phyloP scores from a whole-genome alignment of 2,888 invertebrate genomes.

The Xestoiulus laeticollis region DNA sequence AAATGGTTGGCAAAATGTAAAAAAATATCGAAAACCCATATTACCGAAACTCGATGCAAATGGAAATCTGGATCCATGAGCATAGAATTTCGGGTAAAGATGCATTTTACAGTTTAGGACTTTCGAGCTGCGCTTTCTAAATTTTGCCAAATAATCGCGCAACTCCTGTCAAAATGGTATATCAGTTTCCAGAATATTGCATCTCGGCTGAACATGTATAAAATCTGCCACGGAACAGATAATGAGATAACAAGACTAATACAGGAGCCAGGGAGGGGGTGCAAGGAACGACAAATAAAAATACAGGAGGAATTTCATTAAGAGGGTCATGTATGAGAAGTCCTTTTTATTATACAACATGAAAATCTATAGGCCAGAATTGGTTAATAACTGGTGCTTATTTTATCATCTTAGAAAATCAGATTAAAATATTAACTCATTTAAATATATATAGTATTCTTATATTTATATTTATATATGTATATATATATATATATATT shows the following conservation, averaged over 20 bases:
- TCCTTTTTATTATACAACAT: conserved; percentile 40
- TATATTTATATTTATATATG: not conserved
- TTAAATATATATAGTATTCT: conserved; percentile 44
- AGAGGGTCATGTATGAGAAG: conserved; percentile 40
- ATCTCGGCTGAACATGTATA: conserved; percentile 42
- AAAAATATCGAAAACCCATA: not conserved
- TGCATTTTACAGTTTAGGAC: not conserved
- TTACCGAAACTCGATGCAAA: not conserved
- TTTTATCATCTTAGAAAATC: conserved; percentile 42
- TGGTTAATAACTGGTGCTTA: conserved; percentile 44
- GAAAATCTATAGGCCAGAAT: conserved; percentile 41
- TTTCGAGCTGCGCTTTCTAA: not conserved
- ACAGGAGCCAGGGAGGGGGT: not conserved
- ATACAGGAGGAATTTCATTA: not conserved
- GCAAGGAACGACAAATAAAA: not conserved
- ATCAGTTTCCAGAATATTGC: conserved; percentile 31
- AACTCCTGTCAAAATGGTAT: not conserved
- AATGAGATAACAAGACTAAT: conserved; percentile 5
- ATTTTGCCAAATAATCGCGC: conserved; percentile 11
- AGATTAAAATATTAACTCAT: conserved; percentile 46
- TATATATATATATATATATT: conserved; percentile 34
- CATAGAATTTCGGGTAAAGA: not conserved
- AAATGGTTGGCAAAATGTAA: conserved; percentile 11
- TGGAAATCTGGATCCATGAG: not conserved
- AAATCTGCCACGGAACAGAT: conserved; percentile 36